Conservation (phyloP, 2,113 vertebrate species). For the Epinephelus fuscoguttatus region DNA sequence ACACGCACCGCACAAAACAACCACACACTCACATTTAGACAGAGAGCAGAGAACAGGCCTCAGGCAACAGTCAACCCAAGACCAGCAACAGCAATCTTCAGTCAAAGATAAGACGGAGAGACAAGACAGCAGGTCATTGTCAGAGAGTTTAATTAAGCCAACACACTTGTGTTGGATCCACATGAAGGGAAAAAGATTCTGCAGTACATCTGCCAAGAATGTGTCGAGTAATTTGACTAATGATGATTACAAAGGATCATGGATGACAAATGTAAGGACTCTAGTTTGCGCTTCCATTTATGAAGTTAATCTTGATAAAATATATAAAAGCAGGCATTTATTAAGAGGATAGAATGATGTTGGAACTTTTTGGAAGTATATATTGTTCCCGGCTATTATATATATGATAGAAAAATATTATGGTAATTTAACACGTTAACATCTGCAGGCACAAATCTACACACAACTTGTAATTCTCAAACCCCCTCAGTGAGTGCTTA, state of each 20-base stretch:
- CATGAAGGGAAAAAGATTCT: background rate
- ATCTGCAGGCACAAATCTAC: too few relatives aligned
- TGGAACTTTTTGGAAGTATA: too few relatives aligned
- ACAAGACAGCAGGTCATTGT: constrained; percentile 37
- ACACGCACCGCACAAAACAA: too few relatives aligned
- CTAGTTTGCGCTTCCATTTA: background rate
- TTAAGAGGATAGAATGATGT: too few relatives aligned
- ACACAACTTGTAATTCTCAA: too few relatives aligned
- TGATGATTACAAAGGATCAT: background rate
- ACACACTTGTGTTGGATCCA: constrained; percentile 17
- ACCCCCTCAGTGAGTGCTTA: too few relatives aligned
- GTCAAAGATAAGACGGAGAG: constrained; percentile 39
- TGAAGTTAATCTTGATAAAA: background rate
- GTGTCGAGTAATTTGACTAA: background rate
- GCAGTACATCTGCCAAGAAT: background rate
- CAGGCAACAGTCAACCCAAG: constrained; percentile 23
- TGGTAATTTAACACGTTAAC: too few relatives aligned
- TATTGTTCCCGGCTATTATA: too few relatives aligned
- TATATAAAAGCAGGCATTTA: too few relatives aligned
- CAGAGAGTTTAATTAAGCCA: constrained; percentile 34
- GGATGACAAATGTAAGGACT: too few relatives aligned
- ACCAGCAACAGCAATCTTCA: constrained; percentile 30
- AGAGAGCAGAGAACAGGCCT: constrained; percentile 9
- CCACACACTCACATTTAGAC: constrained; percentile 10
- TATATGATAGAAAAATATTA: too few relatives aligned